Conservation (phyloP, 1,140 invertebrate species). For the Cyclargus thomasi region DNA sequence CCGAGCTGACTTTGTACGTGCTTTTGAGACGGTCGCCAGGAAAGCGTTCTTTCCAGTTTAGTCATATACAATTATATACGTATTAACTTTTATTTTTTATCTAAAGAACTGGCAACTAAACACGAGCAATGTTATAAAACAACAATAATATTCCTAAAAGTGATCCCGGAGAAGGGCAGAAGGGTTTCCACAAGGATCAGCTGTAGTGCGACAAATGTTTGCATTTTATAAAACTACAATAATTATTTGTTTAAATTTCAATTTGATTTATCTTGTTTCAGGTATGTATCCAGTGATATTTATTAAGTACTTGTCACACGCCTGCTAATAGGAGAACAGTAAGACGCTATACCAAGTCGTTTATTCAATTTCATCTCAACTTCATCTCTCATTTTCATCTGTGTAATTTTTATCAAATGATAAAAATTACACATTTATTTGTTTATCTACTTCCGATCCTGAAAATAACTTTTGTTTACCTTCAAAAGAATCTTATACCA, state of each 20-base stretch:
- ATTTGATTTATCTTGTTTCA: background rate
- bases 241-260: background rate
- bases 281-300: background rate
- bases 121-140: too few relatives aligned
- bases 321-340: background rate
- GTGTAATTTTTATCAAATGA: too few relatives aligned
- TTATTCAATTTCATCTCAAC: too few relatives aligned
- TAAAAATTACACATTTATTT: too few relatives aligned
- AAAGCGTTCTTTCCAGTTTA: background rate
- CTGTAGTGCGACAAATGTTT: background rate
- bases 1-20: background rate
- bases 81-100: too few relatives aligned
- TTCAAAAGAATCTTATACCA: background rate
- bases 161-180: too few relatives aligned
- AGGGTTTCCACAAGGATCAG: background rate
- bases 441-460: background rate
- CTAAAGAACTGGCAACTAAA: too few relatives aligned
- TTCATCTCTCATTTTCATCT: too few relatives aligned
- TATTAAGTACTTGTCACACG: too few relatives aligned
- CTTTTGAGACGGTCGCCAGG: background rate
- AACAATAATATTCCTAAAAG: too few relatives aligned
- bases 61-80: background rate
- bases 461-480: background rate
- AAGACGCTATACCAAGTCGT: too few relatives aligned
- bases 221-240: background rate